Base-by-base conservation (phyloP, 2,113 vertebrate genomes). In the Zosterops lateralis region DNA sequence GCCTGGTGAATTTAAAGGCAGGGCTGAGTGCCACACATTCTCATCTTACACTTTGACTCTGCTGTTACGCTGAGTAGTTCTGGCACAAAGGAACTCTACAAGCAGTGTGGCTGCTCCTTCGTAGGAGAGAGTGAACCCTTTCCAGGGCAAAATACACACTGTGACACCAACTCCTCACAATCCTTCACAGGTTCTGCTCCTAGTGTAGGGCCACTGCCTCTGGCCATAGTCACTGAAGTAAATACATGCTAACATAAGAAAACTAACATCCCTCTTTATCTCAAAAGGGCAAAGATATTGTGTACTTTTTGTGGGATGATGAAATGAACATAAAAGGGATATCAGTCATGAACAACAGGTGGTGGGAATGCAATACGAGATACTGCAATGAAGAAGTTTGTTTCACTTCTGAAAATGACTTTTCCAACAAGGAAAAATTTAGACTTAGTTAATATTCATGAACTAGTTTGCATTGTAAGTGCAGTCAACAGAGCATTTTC, bases 1-100 rank as follows among this genome's bases (percentile, higher is more conserved):
- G 95, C 94, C 93, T 90, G 70, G 53, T 94, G 94, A 94, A 93
- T 96, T 93, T 84, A 92, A 92, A 84, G 31, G 29, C 71, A 65
- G 85, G 93, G 85, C 92, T 94, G 65, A 47, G 45, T 86, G 82
- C 85, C 92, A 90, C 82, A 14, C 61, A 42, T 77, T 90, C 68
- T 91, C 83, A 65, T 94, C 54, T 67, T 92, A 62, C 32, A 18
- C 67, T 66, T 68, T 6, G 7, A 40, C 70, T 95, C 61, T 74
- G 71, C 87, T 73, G 58, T 74, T 95, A 56, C 5, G 1, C 14
- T 71, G 87, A 90, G 61, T 67, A 45, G 51, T 66, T 83, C 78
- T 93, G 95, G 72, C 93, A 71, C 86, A 84, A 80, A 85, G 42
- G 47, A 90, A 3, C 28, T 86, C 65, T 62, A 8, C 36, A 34